A percentile compares a stretch with the other conserved stretches of the same genome.
Evolutionary conservation across 2,888 invertebrate species (phyloP).

Genomic region (Taphrorychus bicolor): DNA sequence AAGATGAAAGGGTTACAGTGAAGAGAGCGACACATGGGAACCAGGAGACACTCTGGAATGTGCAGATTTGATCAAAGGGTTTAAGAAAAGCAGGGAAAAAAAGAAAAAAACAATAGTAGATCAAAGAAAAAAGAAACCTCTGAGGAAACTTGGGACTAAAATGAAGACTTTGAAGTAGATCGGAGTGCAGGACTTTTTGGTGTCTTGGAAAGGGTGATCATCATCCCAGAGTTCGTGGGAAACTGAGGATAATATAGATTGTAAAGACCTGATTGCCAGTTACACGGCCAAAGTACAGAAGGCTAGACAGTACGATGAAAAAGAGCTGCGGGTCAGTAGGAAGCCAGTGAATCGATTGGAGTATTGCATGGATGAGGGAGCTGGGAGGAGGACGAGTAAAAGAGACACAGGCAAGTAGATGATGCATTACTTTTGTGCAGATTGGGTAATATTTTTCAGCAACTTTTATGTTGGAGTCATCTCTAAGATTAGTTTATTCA

Average conservation of each 20-base stretch:
- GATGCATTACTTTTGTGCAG: too few species aligned
- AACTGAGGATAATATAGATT: slow-evolving; percentile 79
- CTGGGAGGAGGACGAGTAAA: slow-evolving; percentile 71
- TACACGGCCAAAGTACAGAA: slow-evolving; percentile 75
- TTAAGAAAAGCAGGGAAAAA: slow-evolving; percentile 52
- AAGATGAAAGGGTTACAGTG: slow-evolving; percentile 79
- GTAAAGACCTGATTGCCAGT: slow-evolving; percentile 74
- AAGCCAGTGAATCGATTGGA: slow-evolving; percentile 75
- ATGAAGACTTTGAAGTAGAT: slow-evolving; percentile 75
- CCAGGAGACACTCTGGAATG: slow-evolving; percentile 75
- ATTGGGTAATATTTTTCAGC: too few species aligned
- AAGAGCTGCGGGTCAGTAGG: slow-evolving; percentile 64
- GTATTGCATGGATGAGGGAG: slow-evolving; percentile 58
- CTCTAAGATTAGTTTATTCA: too few species aligned
- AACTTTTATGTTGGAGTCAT: too few species aligned
- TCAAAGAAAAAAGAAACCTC: not conserved
- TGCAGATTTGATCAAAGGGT: slow-evolving; percentile 70
- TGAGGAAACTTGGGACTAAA: slow-evolving; percentile 60
- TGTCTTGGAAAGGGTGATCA: slow-evolving; percentile 85
- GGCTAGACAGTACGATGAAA: slow-evolving; percentile 61
- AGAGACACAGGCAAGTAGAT: slow-evolving; percentile 69
- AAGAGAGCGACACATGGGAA: slow-evolving; percentile 79
- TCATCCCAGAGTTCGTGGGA: slow-evolving; percentile 81
- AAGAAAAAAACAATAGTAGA: slow-evolving; percentile 48
- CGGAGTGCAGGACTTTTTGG: slow-evolving; percentile 79